Conservation (phyloP, 2,113 vertebrate genomes). For the Entelurus aequoreus region DNA sequence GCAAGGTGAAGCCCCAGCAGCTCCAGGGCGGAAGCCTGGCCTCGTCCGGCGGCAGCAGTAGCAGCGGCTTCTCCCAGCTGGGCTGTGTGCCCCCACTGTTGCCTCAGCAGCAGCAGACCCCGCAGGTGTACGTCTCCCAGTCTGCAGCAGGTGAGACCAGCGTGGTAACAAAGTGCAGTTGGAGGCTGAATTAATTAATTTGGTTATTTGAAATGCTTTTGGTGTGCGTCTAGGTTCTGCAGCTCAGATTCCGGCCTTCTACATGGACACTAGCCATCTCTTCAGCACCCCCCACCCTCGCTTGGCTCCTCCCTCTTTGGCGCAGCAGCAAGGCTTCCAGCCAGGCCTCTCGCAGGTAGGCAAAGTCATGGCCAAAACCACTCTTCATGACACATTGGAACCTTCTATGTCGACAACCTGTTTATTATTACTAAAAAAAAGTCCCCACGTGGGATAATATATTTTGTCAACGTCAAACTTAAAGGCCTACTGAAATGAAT, state of each 20-base stretch:
- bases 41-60: conserved; percentile 67
- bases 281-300: conserved; percentile 91
- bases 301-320: conserved; percentile 86
- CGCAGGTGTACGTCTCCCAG: conserved; percentile 96
- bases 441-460: too few species aligned
- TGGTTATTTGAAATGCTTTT: neutral
- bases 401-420: too few species aligned
- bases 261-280: conserved; percentile 97
- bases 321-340: conserved; percentile 94
- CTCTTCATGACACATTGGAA: neutral
- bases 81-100: conserved; percentile 92
- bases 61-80: conserved; percentile 89
- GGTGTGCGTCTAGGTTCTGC: conserved; percentile 53
- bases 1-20: conserved; percentile 97
- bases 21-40: conserved; percentile 83
- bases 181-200: too few species aligned
- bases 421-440: too few species aligned
- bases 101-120: conserved; percentile 91
- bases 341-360: conserved; percentile 95
- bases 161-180: too few species aligned
- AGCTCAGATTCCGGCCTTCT: conserved; percentile 95
- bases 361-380: neutral
- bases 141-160: conserved; percentile 87
- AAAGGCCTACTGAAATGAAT: too few species aligned
- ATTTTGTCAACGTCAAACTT: too few species aligned